A percentile compares a stretch with the other conserved stretches of the same genome.
Conservation (phyloP, 1,140 invertebrate genomes). For the Pseudomyrmex dendroicus region DNA sequence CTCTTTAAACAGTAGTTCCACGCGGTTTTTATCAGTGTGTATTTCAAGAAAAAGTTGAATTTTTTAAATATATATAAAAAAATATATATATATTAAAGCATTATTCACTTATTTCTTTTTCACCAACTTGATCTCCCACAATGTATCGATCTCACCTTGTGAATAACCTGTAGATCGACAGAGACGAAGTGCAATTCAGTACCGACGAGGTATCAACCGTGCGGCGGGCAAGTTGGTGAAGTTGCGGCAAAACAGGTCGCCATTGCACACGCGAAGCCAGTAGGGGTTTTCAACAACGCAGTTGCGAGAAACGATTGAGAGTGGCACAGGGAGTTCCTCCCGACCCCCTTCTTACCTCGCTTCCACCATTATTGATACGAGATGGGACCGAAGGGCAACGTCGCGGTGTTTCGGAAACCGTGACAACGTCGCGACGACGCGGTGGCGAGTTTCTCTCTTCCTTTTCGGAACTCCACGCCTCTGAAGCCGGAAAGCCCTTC, state of each 20-base stretch:
- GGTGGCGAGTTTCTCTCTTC: constrained; percentile 33
- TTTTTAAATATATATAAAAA: background rate
- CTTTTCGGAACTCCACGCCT: constrained; percentile 45
- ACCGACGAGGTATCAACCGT: background rate
- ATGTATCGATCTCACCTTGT: background rate
- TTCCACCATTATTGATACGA: constrained; percentile 42
- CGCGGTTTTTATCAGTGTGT: background rate
- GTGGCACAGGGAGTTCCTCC: constrained; percentile 20
- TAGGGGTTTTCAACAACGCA: constrained; percentile 44
- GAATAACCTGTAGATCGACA: background rate
- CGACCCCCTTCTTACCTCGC: background rate
- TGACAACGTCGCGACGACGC: constrained; percentile 50
- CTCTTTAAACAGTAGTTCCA: background rate
- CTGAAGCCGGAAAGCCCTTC: background rate
- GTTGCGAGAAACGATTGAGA: constrained; percentile 25
- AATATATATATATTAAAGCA: background rate
- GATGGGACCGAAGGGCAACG: constrained; percentile 45
- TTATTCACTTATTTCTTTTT: background rate
- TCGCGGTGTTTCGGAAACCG: constrained; percentile 41
- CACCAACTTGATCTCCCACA: background rate
- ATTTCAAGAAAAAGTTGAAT: background rate
- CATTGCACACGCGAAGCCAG: constrained; percentile 15
- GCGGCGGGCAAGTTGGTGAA: background rate
- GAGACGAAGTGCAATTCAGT: background rate
- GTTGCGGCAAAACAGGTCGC: constrained; percentile 31